These are phyloP conservation scores for Notoglanidium macrostoma DNA, from an alignment of 2,797 vertebrate species.

Conservation along the genomic window DNA sequence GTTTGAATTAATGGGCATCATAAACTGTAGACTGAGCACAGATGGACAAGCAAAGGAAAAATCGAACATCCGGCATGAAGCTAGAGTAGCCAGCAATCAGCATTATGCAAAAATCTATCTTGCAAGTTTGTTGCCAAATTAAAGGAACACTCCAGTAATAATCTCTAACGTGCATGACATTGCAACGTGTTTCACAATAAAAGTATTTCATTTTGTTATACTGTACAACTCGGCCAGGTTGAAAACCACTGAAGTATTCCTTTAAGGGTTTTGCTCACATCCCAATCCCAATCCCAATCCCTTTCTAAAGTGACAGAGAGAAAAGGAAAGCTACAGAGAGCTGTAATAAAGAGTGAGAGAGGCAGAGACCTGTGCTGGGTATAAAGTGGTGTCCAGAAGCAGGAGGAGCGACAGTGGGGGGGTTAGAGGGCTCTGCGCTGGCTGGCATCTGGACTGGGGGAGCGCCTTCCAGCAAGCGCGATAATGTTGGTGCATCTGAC, in stretches of 20 bases:
- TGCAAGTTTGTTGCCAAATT: neutral
- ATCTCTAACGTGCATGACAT: neutral
- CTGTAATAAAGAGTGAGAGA: slow-evolving; percentile 22
- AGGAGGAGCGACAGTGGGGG: slow-evolving; percentile 65
- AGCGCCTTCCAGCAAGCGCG: slow-evolving; percentile 88
- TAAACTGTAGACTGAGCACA: neutral
- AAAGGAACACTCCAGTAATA: neutral
- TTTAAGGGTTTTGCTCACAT: neutral
- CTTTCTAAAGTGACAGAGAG: slow-evolving; percentile 13
- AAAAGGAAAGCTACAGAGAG: slow-evolving; percentile 5
- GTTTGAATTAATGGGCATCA: neutral
- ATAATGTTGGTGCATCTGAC: slow-evolving; percentile 89
- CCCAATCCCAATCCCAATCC: too few relatives aligned
- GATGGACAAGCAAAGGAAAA: neutral
- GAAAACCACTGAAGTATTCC: neutral
- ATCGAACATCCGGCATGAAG: neutral
- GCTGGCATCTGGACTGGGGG: slow-evolving; percentile 82
- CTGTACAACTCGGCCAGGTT: too few relatives aligned
- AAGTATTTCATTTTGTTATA: neutral
- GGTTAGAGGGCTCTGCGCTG: slow-evolving; percentile 77
- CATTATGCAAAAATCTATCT: neutral
- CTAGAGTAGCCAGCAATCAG: neutral
- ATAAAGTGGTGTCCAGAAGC: slow-evolving; percentile 52
- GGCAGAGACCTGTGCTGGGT: slow-evolving; percentile 49
- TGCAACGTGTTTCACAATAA: neutral